These are phyloP conservation scores for Athalia cordata DNA, from an alignment of 2,888 invertebrate species.

Conservation along the genomic window DNA sequence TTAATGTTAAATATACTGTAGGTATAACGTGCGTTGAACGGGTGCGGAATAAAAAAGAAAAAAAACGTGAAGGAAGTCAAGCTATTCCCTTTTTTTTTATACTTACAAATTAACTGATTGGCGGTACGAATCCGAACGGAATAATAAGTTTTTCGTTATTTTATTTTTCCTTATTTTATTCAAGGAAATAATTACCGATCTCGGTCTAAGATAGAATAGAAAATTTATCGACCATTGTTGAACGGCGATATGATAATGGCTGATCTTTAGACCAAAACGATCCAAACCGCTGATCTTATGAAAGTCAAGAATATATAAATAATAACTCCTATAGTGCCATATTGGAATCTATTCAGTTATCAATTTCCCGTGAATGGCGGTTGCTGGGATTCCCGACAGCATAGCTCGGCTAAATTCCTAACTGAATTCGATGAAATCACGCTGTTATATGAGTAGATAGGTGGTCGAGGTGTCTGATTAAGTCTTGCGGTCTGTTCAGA, in stretches of 20 bases:
- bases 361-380: background rate
- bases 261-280: constrained; percentile 19
- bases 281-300: background rate
- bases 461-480: constrained; percentile 38
- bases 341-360: background rate
- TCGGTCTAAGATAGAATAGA: background rate
- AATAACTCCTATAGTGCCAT: background rate
- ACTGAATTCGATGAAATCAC: constrained; percentile 17
- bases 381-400: background rate
- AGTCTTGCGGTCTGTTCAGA: constrained; percentile 51
- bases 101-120: constrained; percentile 59
- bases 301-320: background rate
- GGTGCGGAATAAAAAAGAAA: background rate
- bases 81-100: constrained; percentile 55
- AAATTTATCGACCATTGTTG: constrained; percentile 39
- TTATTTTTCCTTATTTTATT: background rate
- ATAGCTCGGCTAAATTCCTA: constrained; percentile 7
- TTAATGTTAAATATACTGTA: constrained; percentile 62
- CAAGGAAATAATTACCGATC: constrained; percentile 39
- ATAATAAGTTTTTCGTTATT: constrained; percentile 20
- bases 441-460: background rate
- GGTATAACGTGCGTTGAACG: constrained; percentile 44
- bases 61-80: constrained; percentile 56
- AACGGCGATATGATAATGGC: constrained; percentile 2
- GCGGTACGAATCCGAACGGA: constrained; percentile 43